These are phyloP conservation scores for Neomonachus schauinslandi DNA, from an alignment of 2,113 vertebrate genomes.

Conservation along the genomic window DNA sequence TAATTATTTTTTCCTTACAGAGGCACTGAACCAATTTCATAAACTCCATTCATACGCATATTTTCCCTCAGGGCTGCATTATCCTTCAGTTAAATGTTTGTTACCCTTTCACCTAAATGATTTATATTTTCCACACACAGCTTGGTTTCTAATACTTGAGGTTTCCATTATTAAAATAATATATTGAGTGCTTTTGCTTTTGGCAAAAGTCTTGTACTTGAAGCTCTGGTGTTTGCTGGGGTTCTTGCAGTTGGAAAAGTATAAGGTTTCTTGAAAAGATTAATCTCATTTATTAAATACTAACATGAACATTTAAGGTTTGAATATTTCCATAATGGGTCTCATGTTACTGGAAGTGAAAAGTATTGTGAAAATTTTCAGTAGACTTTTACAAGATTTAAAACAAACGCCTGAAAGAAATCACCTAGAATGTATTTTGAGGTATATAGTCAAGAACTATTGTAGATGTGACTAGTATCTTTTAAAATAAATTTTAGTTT, in stretches of 20 bases:
- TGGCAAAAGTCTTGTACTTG: constrained; percentile 73
- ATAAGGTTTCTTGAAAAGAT: constrained; percentile 72
- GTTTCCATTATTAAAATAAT: constrained; percentile 85
- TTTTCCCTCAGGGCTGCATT: constrained; percentile 80
- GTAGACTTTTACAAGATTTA: constrained; percentile 40
- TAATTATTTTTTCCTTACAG: constrained; percentile 80
- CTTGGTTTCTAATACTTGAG: constrained; percentile 81
- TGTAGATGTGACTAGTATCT: constrained; percentile 21
- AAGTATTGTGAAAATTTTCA: constrained; percentile 49
- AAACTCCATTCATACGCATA: constrained; percentile 78
- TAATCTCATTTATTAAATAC: constrained; percentile 63
- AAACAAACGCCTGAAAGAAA: constrained; percentile 49
- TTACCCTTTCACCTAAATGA: constrained; percentile 82
- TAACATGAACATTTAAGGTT: constrained; percentile 51
- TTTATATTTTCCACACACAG: constrained; percentile 70
- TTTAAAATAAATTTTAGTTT: constrained; percentile 39
- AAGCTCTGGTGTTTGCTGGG: constrained; percentile 67
- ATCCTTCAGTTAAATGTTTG: constrained; percentile 80
- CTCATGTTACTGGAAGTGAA: constrained; percentile 67
- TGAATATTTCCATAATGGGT: constrained; percentile 65
- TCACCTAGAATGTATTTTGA: constrained; percentile 4
- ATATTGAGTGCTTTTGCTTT: constrained; percentile 81
- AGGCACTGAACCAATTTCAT: constrained; percentile 79
- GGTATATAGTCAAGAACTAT: constrained; percentile 4
- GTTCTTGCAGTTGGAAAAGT: constrained; percentile 69